phyloP scores from a whole-genome alignment of 2,113 vertebrate species.

The Callipepla squamata region DNA sequence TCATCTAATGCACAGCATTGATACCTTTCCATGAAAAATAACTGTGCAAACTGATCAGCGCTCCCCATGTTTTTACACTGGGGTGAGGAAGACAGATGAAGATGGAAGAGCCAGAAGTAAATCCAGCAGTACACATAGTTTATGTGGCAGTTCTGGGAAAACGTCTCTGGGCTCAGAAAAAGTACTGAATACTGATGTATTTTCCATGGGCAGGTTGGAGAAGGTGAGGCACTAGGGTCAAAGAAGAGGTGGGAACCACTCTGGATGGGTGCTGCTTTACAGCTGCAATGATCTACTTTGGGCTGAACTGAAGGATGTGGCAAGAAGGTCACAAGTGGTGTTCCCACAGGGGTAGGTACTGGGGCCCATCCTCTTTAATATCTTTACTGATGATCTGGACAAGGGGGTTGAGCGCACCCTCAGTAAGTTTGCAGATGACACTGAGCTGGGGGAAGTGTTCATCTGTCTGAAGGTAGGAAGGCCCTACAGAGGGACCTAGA shows the following conservation, averaged over 20 bases:
- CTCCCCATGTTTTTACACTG: neutral
- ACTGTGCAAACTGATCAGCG: neutral
- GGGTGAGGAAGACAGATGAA: neutral
- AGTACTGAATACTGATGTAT: neutral
- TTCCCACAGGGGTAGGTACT: too few relatives aligned
- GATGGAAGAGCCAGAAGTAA: neutral
- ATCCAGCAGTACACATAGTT: accelerated
- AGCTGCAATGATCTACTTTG: neutral
- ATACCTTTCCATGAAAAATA: neutral
- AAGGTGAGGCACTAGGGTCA: accelerated
- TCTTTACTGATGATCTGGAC: too few relatives aligned
- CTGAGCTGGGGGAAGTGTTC: too few relatives aligned
- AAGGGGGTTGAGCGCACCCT: too few relatives aligned
- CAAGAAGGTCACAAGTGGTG: neutral
- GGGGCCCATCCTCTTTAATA: too few relatives aligned
- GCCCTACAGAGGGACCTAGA: too few relatives aligned
- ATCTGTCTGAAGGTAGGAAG: too few relatives aligned
- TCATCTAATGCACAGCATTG: neutral
- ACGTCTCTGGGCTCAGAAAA: neutral
- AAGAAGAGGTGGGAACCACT: neutral
- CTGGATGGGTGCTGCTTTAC: neutral
- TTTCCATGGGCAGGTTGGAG: neutral
- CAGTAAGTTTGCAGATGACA: too few relatives aligned
- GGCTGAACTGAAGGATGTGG: neutral
- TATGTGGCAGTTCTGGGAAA: neutral